Base-by-base conservation (phyloP, 2,797 vertebrate genomes). In the Aplochiton taeniatus region DNA sequence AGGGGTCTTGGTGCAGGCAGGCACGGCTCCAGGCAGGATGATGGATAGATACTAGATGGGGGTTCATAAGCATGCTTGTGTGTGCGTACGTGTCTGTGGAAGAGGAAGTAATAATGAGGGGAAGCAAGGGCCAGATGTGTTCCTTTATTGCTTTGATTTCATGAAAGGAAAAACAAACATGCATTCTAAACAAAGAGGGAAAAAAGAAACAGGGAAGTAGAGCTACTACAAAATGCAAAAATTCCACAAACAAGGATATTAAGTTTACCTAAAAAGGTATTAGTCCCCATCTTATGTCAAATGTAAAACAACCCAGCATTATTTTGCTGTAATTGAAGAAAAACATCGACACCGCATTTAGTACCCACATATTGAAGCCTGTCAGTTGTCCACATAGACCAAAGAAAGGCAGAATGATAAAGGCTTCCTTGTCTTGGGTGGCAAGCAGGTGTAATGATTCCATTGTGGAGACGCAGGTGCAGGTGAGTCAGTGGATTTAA, bases 1-100 rank as follows among this genome's bases (percentile, higher is more conserved):
- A 80, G 77, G 87, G 81, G 82, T 73, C 73, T 61, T 7, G 20
- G 68, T 68, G 68, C 75, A 77, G 79, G 81, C 31, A 18, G 31
- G 14, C 42, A n/a, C 9, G 42, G 64, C 17, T 41, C 47, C 45
- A 12, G 73, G 69, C 73, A 52, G 47, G 64, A 54, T 82, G 85
- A 83, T 77, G 73, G 83, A 82, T 82, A 70, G 72, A 63, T 64
- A 17, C 70, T 64, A 43, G 65, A 49, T 11, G 42, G 31, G 72
- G 44, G 53, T 43, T 50, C 4, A 41, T 48, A 45, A 66, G 59
- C 63, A 54, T 52, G 53, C 44, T 9, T 8, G 0, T 4, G 19
- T 31, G 31, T 31, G 31, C 6, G 31, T 31, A 31, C 6, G 31
- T 44, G 3, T 48, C 48, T 9, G 12, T 50, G 53, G 11, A 66